These are phyloP conservation scores for Harpalus rubripes DNA, from an alignment of 2,888 invertebrate genomes.

Conservation along the genomic window DNA sequence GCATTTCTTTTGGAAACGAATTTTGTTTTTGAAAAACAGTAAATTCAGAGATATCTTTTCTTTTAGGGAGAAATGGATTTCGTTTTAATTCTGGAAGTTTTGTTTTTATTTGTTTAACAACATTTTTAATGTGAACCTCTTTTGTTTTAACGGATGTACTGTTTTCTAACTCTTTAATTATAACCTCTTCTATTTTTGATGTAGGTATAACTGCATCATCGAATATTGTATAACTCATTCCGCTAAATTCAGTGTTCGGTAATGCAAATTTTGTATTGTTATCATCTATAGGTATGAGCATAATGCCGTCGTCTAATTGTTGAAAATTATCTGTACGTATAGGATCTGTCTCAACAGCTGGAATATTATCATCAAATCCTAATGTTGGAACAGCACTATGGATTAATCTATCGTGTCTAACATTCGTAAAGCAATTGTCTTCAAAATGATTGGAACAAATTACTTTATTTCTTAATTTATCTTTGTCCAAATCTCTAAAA, in stretches of 20 bases:
- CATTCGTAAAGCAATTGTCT: constrained; percentile 79
- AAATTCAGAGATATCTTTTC: constrained; percentile 12
- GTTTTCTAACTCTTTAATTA: constrained; percentile 27
- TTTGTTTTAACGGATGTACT: constrained; percentile 1
- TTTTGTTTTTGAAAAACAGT: constrained; percentile 45
- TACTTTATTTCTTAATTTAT: constrained; percentile 81
- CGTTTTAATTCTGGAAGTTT: constrained; percentile 29
- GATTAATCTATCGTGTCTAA: constrained; percentile 79
- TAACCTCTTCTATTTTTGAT: constrained; percentile 37
- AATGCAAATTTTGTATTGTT: constrained; percentile 62
- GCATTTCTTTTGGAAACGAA: neutral
- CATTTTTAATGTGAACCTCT: constrained; percentile 43
- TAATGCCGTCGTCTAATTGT: constrained; percentile 21
- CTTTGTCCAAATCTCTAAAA: constrained; percentile 79
- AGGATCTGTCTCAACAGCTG: neutral
- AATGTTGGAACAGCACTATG: constrained; percentile 80
- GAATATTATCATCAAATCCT: constrained; percentile 71
- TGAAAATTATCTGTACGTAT: neutral
- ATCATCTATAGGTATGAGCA: constrained; percentile 56
- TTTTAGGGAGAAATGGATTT: neutral
- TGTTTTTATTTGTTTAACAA: constrained; percentile 48
- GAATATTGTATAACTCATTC: constrained; percentile 55
- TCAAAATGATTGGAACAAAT: constrained; percentile 82
- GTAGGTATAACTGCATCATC: constrained; percentile 58
- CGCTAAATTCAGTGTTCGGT: constrained; percentile 52